phyloP scores from a whole-genome alignment of 2,113 vertebrate genomes.

The Deroptyus accipitrinus region DNA sequence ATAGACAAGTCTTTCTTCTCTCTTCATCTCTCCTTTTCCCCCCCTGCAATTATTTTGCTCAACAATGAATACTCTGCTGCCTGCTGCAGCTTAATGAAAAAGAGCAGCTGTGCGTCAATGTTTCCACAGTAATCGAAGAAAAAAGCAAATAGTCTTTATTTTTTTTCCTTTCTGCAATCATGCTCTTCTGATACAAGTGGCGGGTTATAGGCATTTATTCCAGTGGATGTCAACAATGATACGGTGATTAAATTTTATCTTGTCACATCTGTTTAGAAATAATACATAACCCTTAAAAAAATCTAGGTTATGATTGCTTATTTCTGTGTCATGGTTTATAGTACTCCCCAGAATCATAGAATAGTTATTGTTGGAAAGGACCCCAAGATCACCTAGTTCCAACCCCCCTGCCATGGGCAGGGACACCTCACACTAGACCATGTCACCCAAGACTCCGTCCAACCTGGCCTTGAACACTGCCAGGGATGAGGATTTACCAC shows the following conservation, averaged over 20 bases:
- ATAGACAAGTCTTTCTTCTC: slow-evolving; percentile 40
- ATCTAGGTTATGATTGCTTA: neutral
- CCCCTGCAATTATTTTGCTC: slow-evolving; percentile 48
- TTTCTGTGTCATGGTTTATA: neutral
- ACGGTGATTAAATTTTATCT: slow-evolving; percentile 42
- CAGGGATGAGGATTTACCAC: neutral
- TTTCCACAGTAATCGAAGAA: neutral
- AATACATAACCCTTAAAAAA: neutral
- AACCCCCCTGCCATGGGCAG: neutral
- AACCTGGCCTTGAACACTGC: neutral
- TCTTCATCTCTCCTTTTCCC: neutral
- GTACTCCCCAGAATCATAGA: neutral
- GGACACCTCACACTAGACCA: neutral
- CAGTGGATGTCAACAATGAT: slow-evolving; percentile 24
- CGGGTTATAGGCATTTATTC: slow-evolving; percentile 21
- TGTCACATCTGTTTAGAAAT: slow-evolving; percentile 48
- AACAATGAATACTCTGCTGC: neutral
- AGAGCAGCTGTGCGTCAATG: slow-evolving; percentile 8
- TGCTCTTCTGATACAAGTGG: neutral
- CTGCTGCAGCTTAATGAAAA: slow-evolving; percentile 1
- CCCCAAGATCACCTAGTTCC: neutral
- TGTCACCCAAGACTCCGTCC: neutral
- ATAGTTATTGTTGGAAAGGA: neutral
- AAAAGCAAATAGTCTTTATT: neutral
- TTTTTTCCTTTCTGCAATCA: neutral